These are phyloP conservation scores for Butorides virescens DNA, from an alignment of 2,113 vertebrate genomes.

Conservation along the genomic window DNA sequence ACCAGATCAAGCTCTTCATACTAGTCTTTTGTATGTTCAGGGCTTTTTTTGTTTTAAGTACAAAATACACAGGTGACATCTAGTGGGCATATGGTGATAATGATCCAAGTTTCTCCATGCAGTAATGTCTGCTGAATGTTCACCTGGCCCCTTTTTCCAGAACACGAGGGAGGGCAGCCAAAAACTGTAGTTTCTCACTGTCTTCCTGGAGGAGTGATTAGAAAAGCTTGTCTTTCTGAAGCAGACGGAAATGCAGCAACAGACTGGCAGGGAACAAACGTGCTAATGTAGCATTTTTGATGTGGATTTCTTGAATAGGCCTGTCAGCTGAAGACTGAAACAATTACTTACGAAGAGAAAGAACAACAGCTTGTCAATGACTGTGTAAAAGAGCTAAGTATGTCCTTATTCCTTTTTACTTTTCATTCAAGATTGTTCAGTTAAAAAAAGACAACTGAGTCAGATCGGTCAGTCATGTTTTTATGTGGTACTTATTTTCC, in stretches of 20 bases:
- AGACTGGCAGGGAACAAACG: not conserved
- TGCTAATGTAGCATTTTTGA: constrained; percentile 17
- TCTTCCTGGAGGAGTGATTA: not conserved
- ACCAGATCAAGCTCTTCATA: not conserved
- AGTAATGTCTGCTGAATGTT: not conserved
- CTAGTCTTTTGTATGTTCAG: not conserved
- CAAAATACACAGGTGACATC: constrained; percentile 2
- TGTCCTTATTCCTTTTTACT: constrained; percentile 49
- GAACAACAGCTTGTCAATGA: constrained; percentile 98
- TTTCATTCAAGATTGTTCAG: not conserved
- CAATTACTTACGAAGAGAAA: constrained; percentile 95
- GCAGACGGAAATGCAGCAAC: constrained; percentile 4
- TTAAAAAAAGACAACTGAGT: not conserved
- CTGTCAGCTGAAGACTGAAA: constrained; percentile 94
- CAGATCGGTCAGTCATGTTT: not conserved
- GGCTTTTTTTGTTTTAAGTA: not conserved
- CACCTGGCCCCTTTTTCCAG: not conserved
- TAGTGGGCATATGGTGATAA: not conserved
- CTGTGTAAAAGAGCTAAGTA: constrained; percentile 97
- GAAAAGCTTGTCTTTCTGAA: constrained; percentile 22
- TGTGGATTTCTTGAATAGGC: constrained; percentile 76
- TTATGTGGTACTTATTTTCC: not conserved
- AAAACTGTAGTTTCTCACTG: not conserved
- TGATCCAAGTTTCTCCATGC: not conserved
- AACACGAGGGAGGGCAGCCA: not conserved